Evolutionary conservation across 2,113 vertebrate genomes (phyloP), one percentile per base, ranked within the genome.

Genomic region (Rallus limicola): DNA sequence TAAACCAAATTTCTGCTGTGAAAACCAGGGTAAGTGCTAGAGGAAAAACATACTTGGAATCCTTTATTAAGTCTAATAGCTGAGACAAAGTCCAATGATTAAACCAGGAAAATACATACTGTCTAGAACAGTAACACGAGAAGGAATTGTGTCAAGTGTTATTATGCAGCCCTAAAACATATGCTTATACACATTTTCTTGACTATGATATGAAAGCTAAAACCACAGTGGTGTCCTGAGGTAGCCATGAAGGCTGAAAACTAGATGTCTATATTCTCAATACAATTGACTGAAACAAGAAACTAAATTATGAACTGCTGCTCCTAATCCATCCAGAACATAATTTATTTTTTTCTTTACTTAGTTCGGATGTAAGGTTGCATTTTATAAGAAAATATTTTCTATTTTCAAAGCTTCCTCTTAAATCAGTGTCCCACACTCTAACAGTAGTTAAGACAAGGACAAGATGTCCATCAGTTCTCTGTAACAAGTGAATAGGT

Each of bases 61-160:
- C n/a, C 36, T 92, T 77, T 86, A 52, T 76, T 86, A 79, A 70
- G 14, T 83, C 56, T 78, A 64, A 71, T 31, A 81, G 29, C 24
- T 64, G 72, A 88, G 86, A 71, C 24, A 55, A 90, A 95, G 38
- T 70, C 58, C 84, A 93, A 70, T 64, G 42, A 95, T 86, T 89
- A 89, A 92, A 48, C 42, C 77, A 86, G 58, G 38, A 86, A 82
- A 89, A 91, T 28, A 68, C 26, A 52, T 13, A n/a, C 16, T 46
- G 24, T 91, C 53, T 72, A 48, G 76, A 94, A 9, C 9, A 52
- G 26, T 28, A 46, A 52, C 12, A 7, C 59, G 67, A 86, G 17
- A 86, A 80, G 40, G 36, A 85, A 70, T 62, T 70, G 5, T 71
- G n/a, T 60, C 74, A 81, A 67, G 34, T 82, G 67, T n/a, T 62